A percentile compares a stretch with the other conserved stretches of the same genome.
Evolutionary conservation across 64 coral and sea anemone species (phyloP).

Genomic region (Montipora sp.): DNA sequence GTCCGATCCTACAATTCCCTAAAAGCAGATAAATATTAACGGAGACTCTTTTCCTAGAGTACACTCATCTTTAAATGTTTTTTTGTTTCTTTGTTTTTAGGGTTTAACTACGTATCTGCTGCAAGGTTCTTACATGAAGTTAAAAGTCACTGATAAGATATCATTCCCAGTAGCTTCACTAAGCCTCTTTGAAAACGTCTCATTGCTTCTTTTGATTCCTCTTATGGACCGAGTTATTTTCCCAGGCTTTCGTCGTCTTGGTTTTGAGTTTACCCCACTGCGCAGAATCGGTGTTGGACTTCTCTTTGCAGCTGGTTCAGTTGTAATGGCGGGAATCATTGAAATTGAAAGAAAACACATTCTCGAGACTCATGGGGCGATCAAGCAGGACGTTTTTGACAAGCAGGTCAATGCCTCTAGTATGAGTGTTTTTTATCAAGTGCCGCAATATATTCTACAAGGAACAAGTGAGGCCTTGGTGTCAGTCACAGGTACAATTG

Average conservation of each 20-base stretch:
- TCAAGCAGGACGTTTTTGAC: conserved; percentile 24
- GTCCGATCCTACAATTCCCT: no score
- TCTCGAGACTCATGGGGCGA: neutral
- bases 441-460: conserved; percentile 70
- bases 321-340: conserved; percentile 67
- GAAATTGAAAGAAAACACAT: conserved; percentile 60
- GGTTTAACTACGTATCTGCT: conserved; percentile 25
- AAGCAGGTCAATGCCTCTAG: conserved; percentile 35
- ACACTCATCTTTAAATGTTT: no score
- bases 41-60: no score
- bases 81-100: neutral
- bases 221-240: conserved; percentile 77
- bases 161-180: conserved; percentile 71
- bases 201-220: conserved; percentile 69
- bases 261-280: conserved; percentile 72
- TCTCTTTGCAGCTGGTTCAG: conserved; percentile 73
- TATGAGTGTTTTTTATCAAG: conserved; percentile 80
- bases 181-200: conserved; percentile 37
- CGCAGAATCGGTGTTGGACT: conserved; percentile 79
- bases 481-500: conserved; percentile 57
- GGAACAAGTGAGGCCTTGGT: conserved; percentile 75
- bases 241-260: conserved; percentile 48
- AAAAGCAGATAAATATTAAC: no score
- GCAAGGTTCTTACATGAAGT: conserved; percentile 78
- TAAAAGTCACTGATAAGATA: conserved; percentile 16